Percentiles rank a stretch among this genome's conserved stretches.
Evolutionary conservation across 2,797 vertebrate genomes (phyloP).

Genomic region (Acestrorhynchus altus): DNA sequence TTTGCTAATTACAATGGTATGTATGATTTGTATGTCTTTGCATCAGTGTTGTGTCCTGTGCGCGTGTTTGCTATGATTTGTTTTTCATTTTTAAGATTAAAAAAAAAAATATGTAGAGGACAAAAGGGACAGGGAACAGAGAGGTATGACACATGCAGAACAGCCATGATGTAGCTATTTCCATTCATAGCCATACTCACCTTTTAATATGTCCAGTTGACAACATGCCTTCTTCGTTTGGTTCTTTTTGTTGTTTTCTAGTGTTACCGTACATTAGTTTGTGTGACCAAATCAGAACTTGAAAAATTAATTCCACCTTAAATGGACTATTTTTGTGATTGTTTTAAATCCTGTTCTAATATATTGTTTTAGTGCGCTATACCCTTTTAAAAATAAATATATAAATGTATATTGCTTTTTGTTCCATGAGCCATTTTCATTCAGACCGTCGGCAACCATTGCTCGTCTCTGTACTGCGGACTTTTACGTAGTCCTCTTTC

Average conservation of each 20-base stretch:
- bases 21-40: constrained; percentile 61
- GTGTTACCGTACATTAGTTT: constrained; percentile 79
- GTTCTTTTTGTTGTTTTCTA: constrained; percentile 47
- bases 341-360: constrained; percentile 60
- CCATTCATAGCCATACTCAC: constrained; percentile 39
- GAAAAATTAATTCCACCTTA: constrained; percentile 65
- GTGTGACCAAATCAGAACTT: constrained; percentile 78
- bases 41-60: constrained; percentile 51
- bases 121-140: constrained; percentile 22
- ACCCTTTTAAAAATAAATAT: constrained; percentile 67
- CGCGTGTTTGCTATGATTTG: constrained; percentile 32
- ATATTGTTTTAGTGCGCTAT: constrained; percentile 64
- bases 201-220: constrained; percentile 10
- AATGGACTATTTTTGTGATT: constrained; percentile 58
- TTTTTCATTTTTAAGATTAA: constrained; percentile 11
- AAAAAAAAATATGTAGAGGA: constrained; percentile 24
- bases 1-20: constrained; percentile 60
- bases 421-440: constrained; percentile 61
- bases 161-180: constrained; percentile 51
- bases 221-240: constrained; percentile 5
- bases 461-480: constrained; percentile 28
- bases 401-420: not conserved
- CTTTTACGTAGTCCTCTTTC: not conserved
- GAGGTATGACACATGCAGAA: constrained; percentile 20
- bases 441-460: constrained; percentile 28